Evolutionary conservation across 2,888 invertebrate species (phyloP).

Genomic region (Papilio protenor): DNA sequence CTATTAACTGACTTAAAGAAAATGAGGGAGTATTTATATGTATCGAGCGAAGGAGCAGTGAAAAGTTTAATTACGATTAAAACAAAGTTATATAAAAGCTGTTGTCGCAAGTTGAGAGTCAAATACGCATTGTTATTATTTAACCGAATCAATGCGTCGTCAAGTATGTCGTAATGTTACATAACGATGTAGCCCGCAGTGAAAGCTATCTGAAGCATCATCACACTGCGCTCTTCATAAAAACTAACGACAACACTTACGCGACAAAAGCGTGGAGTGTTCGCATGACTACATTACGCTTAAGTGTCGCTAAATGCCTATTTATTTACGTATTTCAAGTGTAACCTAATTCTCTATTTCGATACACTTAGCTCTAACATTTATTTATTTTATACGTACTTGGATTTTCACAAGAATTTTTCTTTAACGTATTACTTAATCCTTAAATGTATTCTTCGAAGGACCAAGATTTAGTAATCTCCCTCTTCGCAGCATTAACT

Average conservation of each 20-base stretch:
- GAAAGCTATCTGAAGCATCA: conserved; percentile 2
- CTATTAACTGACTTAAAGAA: neutral
- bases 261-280: neutral
- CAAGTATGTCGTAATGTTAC: neutral
- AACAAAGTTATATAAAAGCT: neutral
- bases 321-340: neutral
- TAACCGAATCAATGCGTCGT: neutral
- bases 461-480: conserved; percentile 2
- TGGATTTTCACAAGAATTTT: neutral
- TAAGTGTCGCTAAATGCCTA: neutral
- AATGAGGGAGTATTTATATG: neutral
- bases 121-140: neutral
- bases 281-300: neutral
- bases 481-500: neutral
- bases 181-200: neutral
- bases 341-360: neutral
- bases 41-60: too few species aligned
- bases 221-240: conserved; percentile 1
- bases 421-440: neutral
- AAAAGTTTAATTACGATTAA: neutral
- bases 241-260: neutral
- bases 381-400: neutral
- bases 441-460: neutral
- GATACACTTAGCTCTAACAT: neutral
- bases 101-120: neutral